Evolutionary conservation across 2,888 invertebrate genomes (phyloP).

Genomic region (Rotaria socialis): DNA sequence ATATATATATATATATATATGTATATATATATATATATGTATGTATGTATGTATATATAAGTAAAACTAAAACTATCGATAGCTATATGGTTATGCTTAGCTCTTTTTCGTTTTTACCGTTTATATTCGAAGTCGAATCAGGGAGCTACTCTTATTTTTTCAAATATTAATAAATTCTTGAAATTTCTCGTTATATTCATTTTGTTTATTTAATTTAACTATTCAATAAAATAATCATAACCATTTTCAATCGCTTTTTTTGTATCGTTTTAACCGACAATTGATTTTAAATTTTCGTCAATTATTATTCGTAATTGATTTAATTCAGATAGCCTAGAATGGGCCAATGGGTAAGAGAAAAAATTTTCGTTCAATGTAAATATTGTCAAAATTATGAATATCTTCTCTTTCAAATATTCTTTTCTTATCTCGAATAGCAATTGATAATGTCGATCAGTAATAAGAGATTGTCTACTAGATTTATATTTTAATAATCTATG

Average conservation of each 20-base stretch:
- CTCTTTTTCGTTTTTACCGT: background rate
- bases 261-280: constrained; percentile 71
- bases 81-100: constrained; percentile 65
- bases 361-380: no score
- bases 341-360: no score
- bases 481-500: no score
- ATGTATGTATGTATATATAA: constrained; percentile 47
- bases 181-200: constrained; percentile 64
- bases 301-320: constrained; percentile 67
- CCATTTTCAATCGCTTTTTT: constrained; percentile 72
- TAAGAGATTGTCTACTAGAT: no score
- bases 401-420: no score
- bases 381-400: no score
- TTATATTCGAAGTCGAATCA: no score
- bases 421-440: no score
- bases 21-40: no score
- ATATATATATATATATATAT: no score
- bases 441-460: no score
- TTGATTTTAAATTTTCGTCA: constrained; percentile 75
- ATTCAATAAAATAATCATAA: constrained; percentile 63
- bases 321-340: constrained; percentile 78
- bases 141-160: constrained; percentile 64
- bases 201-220: background rate
- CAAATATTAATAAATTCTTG: constrained; percentile 71
- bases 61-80: constrained; percentile 66